A percentile compares a stretch with the other conserved stretches of the same genome.
Evolutionary conservation across 2,797 vertebrate genomes (phyloP).

Genomic region (Enteromius trimaculatus): DNA sequence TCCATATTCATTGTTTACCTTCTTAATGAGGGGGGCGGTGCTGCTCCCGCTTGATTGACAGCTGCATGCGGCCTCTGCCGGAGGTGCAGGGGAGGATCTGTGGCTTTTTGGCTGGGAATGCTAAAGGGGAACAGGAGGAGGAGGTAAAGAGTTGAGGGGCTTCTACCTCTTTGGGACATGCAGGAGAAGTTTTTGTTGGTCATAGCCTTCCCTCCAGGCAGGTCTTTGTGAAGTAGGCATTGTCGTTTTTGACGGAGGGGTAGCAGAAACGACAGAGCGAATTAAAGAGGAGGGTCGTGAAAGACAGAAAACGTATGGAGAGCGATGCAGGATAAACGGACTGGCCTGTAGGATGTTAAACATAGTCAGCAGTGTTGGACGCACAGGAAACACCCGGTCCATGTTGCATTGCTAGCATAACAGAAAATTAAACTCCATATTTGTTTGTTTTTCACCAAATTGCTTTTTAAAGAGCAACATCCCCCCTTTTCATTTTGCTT

Average conservation of each 20-base stretch:
- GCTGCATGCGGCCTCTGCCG: conserved; percentile 76
- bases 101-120: conserved; percentile 78
- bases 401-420: not conserved
- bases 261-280: conserved; percentile 46
- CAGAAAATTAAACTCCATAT: not conserved
- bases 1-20: conserved; percentile 97
- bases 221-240: conserved; percentile 60
- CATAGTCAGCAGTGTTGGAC: not conserved
- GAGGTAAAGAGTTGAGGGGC: conserved; percentile 51
- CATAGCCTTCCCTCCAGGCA: conserved; percentile 58
- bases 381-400: not conserved
- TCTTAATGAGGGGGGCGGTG: conserved; percentile 98
- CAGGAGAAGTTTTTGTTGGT: conserved; percentile 57
- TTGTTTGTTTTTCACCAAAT: conserved; percentile 14
- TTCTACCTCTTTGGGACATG: conserved; percentile 55
- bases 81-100: conserved; percentile 72
- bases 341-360: conserved; percentile 24
- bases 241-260: conserved; percentile 63
- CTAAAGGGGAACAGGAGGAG: conserved; percentile 48
- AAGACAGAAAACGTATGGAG: conserved; percentile 48
- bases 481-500: not conserved
- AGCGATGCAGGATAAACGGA: conserved; percentile 37
- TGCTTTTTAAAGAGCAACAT: not conserved
- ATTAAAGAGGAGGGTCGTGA: conserved; percentile 35
- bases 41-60: conserved; percentile 88